Base-by-base conservation (phyloP, 2,113 vertebrate species). In the Pangasianodon gigas region DNA sequence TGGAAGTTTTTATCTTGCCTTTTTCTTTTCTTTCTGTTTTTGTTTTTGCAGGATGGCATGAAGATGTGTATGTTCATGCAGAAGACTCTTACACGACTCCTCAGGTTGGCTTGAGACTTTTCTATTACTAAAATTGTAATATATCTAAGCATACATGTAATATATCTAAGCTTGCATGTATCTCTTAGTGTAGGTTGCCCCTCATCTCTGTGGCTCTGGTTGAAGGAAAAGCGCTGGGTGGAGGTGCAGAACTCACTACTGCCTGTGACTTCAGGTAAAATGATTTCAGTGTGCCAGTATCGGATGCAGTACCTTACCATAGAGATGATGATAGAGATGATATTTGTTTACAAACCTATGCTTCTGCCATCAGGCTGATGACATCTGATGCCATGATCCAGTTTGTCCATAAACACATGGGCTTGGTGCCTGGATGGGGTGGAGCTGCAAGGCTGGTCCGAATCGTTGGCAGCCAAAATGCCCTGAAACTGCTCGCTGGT, bases 51-150 rank as follows among this genome's bases (percentile, higher is more conserved):
- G 98, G 98, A 98, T 92, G 98, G 98, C 77, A 94, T 97, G 94
- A 95, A 96, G 93, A 96, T 99, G 96, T 98, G 97, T 88, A 98
- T 98, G 97, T 99, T 99, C 93, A 99, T 99, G 98, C 98, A 99
- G 94, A 97, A 96, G 91, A 96, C 95, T 89, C 96, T 99, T 89
- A 98, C 97, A 91, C 97, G 97, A 90, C 95, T 99, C n/a, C 96
- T 95, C 93, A 97, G 98, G 98, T 99, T 6, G 46, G 83, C 60
- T n/a, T 80, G 7, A 77, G 11, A 84, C 56, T 69, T 82, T 82
- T 54, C 51, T 19, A 9, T 32, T 54, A 32, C 29, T 19, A 29
- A n/a, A 18, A 46, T 65, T 85, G 58, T 67, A 67, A 65, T 46
- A 54, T 32, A 32, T 52, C 21, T 90, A 77, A 44, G 67, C 26